phyloP scores from a whole-genome alignment of 92 coral and sea anemone genomes.

The Siderastrea siderea region DNA sequence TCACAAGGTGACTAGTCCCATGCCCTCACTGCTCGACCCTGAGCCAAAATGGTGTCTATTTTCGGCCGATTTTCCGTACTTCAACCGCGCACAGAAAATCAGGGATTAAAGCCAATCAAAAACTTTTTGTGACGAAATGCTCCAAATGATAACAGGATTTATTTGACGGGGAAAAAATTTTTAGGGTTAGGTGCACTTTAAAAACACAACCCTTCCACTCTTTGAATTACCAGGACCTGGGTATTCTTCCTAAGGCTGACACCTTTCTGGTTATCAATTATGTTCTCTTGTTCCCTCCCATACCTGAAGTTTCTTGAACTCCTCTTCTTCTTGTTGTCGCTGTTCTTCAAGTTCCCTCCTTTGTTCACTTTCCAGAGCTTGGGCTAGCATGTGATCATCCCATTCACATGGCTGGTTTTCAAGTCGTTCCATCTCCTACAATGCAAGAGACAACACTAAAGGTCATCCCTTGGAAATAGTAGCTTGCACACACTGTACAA shows the following conservation, averaged over 20 bases:
- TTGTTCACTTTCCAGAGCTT: slow-evolving; percentile 87
- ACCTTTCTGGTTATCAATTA: background rate
- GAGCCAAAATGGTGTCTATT: no score
- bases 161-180: no score
- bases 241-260: background rate
- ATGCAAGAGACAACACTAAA: background rate
- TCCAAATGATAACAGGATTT: no score
- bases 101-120: no score
- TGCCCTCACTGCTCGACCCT: no score
- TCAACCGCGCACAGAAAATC: no score
- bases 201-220: no score
- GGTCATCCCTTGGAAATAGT: background rate
- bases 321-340: slow-evolving; percentile 85
- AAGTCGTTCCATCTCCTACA: slow-evolving; percentile 80
- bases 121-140: no score
- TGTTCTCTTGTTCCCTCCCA: background rate
- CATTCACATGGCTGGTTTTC: slow-evolving; percentile 88
- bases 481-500: background rate
- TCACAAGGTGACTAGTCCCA: no score
- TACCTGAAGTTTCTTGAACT: slow-evolving; percentile 94
- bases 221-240: no score
- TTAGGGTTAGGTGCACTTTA: no score
- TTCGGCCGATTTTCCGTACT: no score
- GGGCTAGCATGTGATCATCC: slow-evolving; percentile 93
- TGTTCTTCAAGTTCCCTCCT: slow-evolving; percentile 77